A percentile compares a stretch with the other conserved stretches of the same genome.
phyloP scores from a whole-genome alignment of 2,797 vertebrate species.

The Macropodus opercularis region DNA sequence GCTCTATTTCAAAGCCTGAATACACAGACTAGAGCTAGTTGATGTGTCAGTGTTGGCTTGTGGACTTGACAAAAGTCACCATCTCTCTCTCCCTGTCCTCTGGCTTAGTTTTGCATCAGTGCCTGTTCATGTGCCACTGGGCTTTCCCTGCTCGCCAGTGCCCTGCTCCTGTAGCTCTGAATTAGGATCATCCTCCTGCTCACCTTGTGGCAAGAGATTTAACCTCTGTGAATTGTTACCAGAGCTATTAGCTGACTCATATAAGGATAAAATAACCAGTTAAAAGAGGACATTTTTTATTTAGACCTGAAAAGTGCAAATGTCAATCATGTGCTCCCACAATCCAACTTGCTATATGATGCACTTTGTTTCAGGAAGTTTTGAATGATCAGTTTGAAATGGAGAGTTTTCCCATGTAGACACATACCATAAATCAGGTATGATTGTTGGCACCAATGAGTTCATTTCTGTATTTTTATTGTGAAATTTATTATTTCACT shows the following conservation, averaged over 20 bases:
- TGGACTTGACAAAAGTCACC: background rate
- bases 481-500: background rate
- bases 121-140: conserved; percentile 7
- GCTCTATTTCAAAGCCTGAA: no score
- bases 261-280: background rate
- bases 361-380: background rate
- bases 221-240: background rate
- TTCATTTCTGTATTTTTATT: no score
- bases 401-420: background rate
- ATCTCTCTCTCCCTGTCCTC: conserved; percentile 3
- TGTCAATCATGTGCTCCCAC: background rate
- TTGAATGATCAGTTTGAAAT: background rate
- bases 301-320: background rate
- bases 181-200: conserved; percentile 13
- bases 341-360: background rate
- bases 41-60: background rate
- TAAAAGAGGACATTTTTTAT: no score
- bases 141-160: conserved; percentile 10
- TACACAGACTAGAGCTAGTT: background rate
- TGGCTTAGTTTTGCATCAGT: conserved; percentile 13
- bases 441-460: background rate
- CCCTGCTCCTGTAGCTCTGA: conserved; percentile 4
- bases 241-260: background rate
- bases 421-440: background rate
- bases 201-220: background rate